Evolutionary conservation across 1,140 invertebrate genomes (phyloP), one percentile per base, ranked within the genome.

Genomic region (Drosophila punjabiensis): DNA sequence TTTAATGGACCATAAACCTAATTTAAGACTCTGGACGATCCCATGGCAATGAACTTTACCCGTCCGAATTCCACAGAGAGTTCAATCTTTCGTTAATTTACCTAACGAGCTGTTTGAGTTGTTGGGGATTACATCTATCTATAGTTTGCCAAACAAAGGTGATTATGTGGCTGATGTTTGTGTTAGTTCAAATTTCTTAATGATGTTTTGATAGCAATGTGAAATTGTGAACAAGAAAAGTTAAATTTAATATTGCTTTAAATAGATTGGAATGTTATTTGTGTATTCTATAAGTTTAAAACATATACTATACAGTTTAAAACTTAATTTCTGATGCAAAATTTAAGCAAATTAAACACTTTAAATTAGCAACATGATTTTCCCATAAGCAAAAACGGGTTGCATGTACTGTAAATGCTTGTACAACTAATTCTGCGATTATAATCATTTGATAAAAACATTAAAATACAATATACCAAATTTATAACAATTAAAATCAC

Each of bases 1-100:
- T 41, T 70, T 70, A 73, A 70, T 71, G 66, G 69, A 50, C 53
- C 41, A 59, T 60, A 73, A 71, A 73, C 66, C 69, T 30, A 48
- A 71, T 73, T 71, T 59, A 73, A 70, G 70, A 74, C 35, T 20
- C 16, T 20, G n/a, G 37, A 13, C 47, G 32, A 74, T 74, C 47
- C 45, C 69, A 62, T 60, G 68, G 68, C 70, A 74, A 62, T 74
- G 70, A 74, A 73, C 70, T 74, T 61, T 18, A 41, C 6, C 9
- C 52, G 9, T 18, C 33, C 13, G 16, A 58, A 37, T 58, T 50
- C 41, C 52, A 1, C 18, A 9, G 16, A 69, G 28, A 58, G 67
- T 47, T 65, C 35, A 41, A 65, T 61, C 55, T 61, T 61, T 43
- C 28, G 47, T 18, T 52, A 69, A 65, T 64, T 52, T 39, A 35